Percentiles rank a stretch among this genome's conserved stretches.
phyloP scores from a whole-genome alignment of 2,888 invertebrate species.

The Pseudococcus jackbeardsleyi region DNA sequence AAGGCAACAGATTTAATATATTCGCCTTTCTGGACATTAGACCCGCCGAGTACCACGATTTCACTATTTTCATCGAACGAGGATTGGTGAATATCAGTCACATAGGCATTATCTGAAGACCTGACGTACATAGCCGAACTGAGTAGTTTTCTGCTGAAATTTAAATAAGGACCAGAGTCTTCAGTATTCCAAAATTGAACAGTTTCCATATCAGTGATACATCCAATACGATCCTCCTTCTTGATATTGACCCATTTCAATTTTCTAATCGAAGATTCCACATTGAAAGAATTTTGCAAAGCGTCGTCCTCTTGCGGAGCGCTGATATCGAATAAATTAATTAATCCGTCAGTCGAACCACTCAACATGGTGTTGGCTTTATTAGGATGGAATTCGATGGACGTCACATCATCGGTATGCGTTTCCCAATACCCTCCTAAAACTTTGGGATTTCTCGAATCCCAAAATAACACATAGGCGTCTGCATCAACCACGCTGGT shows the following conservation, averaged over 20 bases:
- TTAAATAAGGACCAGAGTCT: slow-evolving; percentile 75
- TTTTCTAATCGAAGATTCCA: slow-evolving; percentile 80
- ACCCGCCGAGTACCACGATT: slow-evolving; percentile 77
- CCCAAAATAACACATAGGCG: slow-evolving; percentile 86
- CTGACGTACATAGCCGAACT: slow-evolving; percentile 71
- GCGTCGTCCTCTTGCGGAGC: slow-evolving; percentile 85
- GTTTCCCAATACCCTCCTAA: slow-evolving; percentile 88
- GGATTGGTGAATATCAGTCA: slow-evolving; percentile 31
- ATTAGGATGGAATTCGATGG: slow-evolving; percentile 80
- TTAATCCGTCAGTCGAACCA: slow-evolving; percentile 86
- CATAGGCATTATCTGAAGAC: slow-evolving; percentile 60
- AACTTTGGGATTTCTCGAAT: slow-evolving; percentile 75
- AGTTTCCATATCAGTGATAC: slow-evolving; percentile 80
- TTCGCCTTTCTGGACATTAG: slow-evolving; percentile 63
- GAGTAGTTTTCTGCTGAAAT: slow-evolving; percentile 75
- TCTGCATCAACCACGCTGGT: slow-evolving; percentile 80
- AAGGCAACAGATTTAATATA: slow-evolving; percentile 69
- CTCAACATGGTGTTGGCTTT: slow-evolving; percentile 79
- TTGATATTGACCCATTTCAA: slow-evolving; percentile 70
- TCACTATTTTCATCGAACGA: slow-evolving; percentile 69
- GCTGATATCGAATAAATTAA: slow-evolving; percentile 85
- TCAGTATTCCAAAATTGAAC: slow-evolving; percentile 79
- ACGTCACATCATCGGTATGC: slow-evolving; percentile 85
- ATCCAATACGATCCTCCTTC: slow-evolving; percentile 73
- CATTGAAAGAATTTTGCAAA: slow-evolving; percentile 81